These are phyloP conservation scores for Chrosomus eos DNA, from an alignment of 2,797 vertebrate genomes.

Conservation along the genomic window DNA sequence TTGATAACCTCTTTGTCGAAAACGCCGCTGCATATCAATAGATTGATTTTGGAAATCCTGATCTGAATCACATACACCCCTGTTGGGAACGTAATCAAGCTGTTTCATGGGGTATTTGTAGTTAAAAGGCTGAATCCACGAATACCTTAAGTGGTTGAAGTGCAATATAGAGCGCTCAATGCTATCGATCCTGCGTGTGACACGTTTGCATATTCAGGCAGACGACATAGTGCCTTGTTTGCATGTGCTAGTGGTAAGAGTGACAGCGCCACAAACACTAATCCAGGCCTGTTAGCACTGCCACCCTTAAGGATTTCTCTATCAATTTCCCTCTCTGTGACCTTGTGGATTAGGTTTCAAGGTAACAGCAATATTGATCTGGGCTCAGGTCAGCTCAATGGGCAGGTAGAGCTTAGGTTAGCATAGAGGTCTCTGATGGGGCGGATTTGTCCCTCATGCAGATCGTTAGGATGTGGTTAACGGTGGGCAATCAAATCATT, in stretches of 20 bases:
- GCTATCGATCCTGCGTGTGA: conserved; percentile 24
- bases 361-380: conserved; percentile 33
- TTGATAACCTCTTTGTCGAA: too few relatives aligned
- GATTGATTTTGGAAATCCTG: too few relatives aligned
- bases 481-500: not conserved
- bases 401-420: conserved; percentile 37
- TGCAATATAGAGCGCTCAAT: conserved; percentile 23
- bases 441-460: not conserved
- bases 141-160: conserved; percentile 36
- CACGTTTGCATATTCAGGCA: conserved; percentile 23
- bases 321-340: conserved; percentile 4
- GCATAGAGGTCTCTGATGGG: conserved; percentile 32
- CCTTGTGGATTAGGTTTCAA: conserved; percentile 45
- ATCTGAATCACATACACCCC: too few relatives aligned
- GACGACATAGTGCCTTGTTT: conserved; percentile 28
- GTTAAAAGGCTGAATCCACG: not conserved
- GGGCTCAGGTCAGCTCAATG: conserved; percentile 26
- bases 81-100: not conserved
- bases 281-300: conserved; percentile 45
- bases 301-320: conserved; percentile 44
- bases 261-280: conserved; percentile 7
- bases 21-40: too few relatives aligned
- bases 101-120: not conserved
- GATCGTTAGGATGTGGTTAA: conserved; percentile 21
- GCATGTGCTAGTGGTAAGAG: conserved; percentile 24